A percentile compares a stretch with the other conserved stretches of the same genome.
Evolutionary conservation across 1,140 invertebrate species (phyloP).

Genomic region (Calycopis cecrops): DNA sequence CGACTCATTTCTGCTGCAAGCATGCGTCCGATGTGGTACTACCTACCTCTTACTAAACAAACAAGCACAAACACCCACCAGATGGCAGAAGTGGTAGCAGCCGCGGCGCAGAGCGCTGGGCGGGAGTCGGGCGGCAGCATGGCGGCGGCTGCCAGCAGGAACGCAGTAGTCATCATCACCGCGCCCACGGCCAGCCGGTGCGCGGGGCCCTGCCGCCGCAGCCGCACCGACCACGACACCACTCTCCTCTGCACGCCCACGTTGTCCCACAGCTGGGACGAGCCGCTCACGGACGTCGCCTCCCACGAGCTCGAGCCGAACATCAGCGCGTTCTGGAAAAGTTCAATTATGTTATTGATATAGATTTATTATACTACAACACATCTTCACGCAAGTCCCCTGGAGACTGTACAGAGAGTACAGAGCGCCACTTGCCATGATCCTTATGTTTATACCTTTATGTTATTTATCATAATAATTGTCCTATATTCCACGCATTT

Average conservation of each 20-base stretch:
- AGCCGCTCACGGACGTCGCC: conserved; percentile 28
- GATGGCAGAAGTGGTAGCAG: conserved; percentile 38
- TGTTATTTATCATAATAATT: too few relatives aligned
- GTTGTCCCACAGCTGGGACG: conserved; percentile 18
- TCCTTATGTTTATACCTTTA: too few relatives aligned
- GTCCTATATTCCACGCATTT: too few relatives aligned
- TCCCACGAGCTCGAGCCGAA: conserved; percentile 51
- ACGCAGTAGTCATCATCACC: conserved; percentile 29
- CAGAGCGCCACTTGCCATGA: too few relatives aligned
- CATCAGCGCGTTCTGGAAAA: conserved; percentile 33
- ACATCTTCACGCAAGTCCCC: too few relatives aligned
- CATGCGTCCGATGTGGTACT: too few relatives aligned
- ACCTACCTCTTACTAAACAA: too few relatives aligned
- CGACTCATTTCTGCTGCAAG: too few relatives aligned
- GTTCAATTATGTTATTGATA: too few relatives aligned
- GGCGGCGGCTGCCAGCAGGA: conserved; percentile 39
- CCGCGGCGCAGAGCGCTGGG: conserved; percentile 36
- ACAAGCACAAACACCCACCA: too few relatives aligned
- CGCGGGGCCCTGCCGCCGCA: conserved; percentile 43
- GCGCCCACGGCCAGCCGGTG: conserved; percentile 33
- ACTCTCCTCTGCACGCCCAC: conserved; percentile 26
- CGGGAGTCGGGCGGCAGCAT: conserved; percentile 37
- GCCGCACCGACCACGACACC: conserved; percentile 31
- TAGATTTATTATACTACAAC: too few relatives aligned
- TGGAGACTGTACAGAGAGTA: too few relatives aligned